These are phyloP conservation scores for Etheostoma nigrum DNA, from an alignment of 2,797 vertebrate genomes.

Conservation along the genomic window DNA sequence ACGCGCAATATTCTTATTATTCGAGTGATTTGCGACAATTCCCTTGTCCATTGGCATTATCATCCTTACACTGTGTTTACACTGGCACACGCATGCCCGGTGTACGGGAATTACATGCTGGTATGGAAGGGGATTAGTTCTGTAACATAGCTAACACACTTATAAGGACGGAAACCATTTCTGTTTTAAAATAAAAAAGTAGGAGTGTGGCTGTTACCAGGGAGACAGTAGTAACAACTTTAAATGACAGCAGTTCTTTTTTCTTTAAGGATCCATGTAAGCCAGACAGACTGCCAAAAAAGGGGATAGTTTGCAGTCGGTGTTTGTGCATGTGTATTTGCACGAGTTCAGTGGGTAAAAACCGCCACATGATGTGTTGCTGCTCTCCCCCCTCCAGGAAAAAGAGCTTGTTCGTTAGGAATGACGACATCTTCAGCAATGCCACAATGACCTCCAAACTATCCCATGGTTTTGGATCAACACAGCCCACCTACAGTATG, in stretches of 20 bases:
- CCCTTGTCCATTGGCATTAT: too few species aligned
- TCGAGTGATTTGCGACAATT: too few species aligned
- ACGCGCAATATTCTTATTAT: too few species aligned
- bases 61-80: too few species aligned
- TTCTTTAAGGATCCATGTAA: constrained; percentile 50
- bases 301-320: constrained; percentile 24
- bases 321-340: constrained; percentile 47
- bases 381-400: constrained; percentile 17
- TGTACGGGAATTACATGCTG: too few species aligned
- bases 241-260: constrained; percentile 46
- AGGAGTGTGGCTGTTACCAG: too few species aligned
- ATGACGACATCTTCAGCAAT: constrained; percentile 51
- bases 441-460: constrained; percentile 22
- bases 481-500: background rate
- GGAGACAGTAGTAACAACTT: constrained; percentile 33
- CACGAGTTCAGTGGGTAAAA: constrained; percentile 51
- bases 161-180: too few species aligned
- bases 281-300: constrained; percentile 45
- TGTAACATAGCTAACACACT: too few species aligned
- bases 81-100: too few species aligned
- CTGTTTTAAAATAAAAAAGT: too few species aligned
- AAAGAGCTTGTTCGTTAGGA: constrained; percentile 37
- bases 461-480: constrained; percentile 26
- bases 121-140: too few species aligned
- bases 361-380: constrained; percentile 73